Evolutionary conservation across 1,140 invertebrate genomes (phyloP).

Genomic region (Dinothrombium tinctorium): DNA sequence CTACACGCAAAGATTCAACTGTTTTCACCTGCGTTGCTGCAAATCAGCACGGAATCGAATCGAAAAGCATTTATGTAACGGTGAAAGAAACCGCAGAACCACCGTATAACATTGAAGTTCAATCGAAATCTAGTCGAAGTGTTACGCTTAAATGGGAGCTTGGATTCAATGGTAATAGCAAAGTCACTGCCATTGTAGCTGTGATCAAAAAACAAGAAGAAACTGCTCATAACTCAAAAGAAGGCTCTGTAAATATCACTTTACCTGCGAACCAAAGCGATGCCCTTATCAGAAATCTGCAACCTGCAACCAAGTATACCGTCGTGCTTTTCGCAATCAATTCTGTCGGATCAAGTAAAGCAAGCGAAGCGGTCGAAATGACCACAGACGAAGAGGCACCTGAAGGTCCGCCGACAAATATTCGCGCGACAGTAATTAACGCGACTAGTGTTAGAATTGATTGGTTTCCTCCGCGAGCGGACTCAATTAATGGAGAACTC

Average conservation of each 20-base stretch:
- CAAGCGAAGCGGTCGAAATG: slow-evolving; percentile 57
- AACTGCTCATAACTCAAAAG: slow-evolving; percentile 18
- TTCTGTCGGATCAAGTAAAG: slow-evolving; percentile 66
- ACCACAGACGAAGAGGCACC: slow-evolving; percentile 88
- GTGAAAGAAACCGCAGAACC: slow-evolving; percentile 69
- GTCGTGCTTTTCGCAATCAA: slow-evolving; percentile 87
- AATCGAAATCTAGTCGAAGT: slow-evolving; percentile 23
- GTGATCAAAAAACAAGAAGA: not conserved
- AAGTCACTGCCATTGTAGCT: not conserved
- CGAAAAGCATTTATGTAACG: slow-evolving; percentile 64
- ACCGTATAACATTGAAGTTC: slow-evolving; percentile 57
- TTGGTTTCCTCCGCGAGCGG: slow-evolving; percentile 40
- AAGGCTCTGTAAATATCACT: slow-evolving; percentile 74
- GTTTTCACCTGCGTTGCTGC: slow-evolving; percentile 61
- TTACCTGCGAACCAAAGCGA: slow-evolving; percentile 37
- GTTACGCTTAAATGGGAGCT: slow-evolving; percentile 83
- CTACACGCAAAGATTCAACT: slow-evolving; percentile 47
- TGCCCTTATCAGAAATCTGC: slow-evolving; percentile 52
- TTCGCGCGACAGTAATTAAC: not conserved
- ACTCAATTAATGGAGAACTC: slow-evolving; percentile 52
- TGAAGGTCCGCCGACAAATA: slow-evolving; percentile 63
- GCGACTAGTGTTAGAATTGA: not conserved
- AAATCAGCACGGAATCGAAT: slow-evolving; percentile 66
- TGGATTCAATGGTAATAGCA: slow-evolving; percentile 85
- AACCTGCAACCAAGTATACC: slow-evolving; percentile 81